Conservation (phyloP, 1,140 invertebrate species). For the Pseudomyrmex sp. region DNA sequence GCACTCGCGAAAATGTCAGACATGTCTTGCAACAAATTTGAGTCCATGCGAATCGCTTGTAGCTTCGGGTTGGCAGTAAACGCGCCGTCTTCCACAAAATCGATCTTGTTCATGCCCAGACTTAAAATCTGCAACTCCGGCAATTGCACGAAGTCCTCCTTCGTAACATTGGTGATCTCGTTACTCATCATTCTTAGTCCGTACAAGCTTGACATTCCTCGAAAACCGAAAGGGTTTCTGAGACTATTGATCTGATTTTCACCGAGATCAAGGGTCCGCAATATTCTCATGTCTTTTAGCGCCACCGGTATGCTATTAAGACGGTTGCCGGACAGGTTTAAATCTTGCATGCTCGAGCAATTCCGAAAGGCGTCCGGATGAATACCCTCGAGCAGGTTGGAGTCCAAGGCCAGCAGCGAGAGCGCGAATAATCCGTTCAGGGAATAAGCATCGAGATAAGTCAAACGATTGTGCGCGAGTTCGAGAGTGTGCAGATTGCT, state of each 20-base stretch:
- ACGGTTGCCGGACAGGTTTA: constrained; percentile 93
- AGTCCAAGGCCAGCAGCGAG: constrained; percentile 91
- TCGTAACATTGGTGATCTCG: constrained; percentile 91
- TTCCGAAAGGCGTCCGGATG: constrained; percentile 93
- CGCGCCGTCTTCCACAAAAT: constrained; percentile 90
- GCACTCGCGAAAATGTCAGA: constrained; percentile 91
- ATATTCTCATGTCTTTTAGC: constrained; percentile 90
- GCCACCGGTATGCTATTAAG: constrained; percentile 90
- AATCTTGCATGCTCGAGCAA: constrained; percentile 91
- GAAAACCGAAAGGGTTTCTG: constrained; percentile 90
- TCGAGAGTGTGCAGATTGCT: constrained; percentile 93
- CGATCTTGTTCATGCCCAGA: constrained; percentile 92
- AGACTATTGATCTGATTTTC: constrained; percentile 92
- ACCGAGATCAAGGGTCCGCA: constrained; percentile 92
- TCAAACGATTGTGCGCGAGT: constrained; percentile 91
- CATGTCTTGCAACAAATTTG: constrained; percentile 92
- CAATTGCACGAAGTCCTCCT: constrained; percentile 89
- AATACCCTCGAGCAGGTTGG: constrained; percentile 90
- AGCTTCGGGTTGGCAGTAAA: constrained; percentile 91
- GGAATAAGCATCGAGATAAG: constrained; percentile 90
- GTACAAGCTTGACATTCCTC: constrained; percentile 91
- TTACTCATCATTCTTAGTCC: constrained; percentile 93
- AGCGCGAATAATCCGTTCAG: constrained; percentile 93
- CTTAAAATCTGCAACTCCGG: constrained; percentile 92
- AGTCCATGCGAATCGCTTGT: constrained; percentile 92